A percentile compares a stretch with the other conserved stretches of the same genome.
These are phyloP conservation scores for Apodemia hepburni DNA, from an alignment of 2,888 invertebrate species.

Conservation along the genomic window DNA sequence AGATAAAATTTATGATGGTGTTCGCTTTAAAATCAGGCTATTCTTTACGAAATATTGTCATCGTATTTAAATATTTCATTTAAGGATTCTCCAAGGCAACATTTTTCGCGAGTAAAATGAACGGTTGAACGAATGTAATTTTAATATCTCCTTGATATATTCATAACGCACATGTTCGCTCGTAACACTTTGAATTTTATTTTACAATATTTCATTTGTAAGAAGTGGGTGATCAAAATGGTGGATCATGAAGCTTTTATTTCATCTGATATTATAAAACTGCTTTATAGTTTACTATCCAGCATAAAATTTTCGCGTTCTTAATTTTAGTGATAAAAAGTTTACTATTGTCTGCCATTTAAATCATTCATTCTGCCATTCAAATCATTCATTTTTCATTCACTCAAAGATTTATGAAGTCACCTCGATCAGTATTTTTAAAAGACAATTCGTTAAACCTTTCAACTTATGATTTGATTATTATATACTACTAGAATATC, in stretches of 20 bases:
- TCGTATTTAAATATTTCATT: conserved; percentile 75
- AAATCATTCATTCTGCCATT: background rate
- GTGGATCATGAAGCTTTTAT: background rate
- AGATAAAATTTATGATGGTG: conserved; percentile 63
- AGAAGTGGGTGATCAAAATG: conserved; percentile 1
- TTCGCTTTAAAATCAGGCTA: conserved; percentile 76
- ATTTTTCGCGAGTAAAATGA: conserved; percentile 50
- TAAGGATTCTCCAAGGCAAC: conserved; percentile 69
- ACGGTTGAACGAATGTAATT: conserved; percentile 54
- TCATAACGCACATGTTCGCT: conserved; percentile 22
- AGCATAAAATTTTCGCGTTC: background rate
- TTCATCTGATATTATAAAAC: background rate
- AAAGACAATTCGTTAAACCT: no score
- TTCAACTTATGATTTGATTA: no score
- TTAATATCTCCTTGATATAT: conserved; percentile 36
- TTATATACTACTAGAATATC: no score
- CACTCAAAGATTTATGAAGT: no score
- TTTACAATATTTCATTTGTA: conserved; percentile 11
- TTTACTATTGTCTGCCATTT: background rate
- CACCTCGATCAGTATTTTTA: no score
- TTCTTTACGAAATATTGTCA: conserved; percentile 77
- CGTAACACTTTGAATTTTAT: conserved; percentile 20
- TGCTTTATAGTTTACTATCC: background rate
- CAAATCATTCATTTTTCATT: background rate
- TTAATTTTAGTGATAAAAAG: conserved; percentile 1